A percentile compares a stretch with the other conserved stretches of the same genome.
phyloP scores from a whole-genome alignment of 2,113 vertebrate genomes.

The Lipophrys pholis region DNA sequence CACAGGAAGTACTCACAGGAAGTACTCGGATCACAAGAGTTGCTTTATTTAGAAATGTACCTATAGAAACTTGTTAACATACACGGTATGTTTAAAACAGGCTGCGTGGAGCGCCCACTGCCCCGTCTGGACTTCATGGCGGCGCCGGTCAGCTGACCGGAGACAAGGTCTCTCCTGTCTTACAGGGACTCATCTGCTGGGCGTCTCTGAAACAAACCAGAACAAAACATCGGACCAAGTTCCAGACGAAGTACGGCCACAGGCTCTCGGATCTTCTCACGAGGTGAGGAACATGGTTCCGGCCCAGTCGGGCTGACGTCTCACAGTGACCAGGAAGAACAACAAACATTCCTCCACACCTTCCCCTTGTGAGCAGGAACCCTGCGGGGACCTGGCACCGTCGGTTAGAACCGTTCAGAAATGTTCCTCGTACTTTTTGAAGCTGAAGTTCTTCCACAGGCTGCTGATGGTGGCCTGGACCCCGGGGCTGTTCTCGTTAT shows the following conservation, averaged over 20 bases:
- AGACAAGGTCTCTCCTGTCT: slow-evolving; percentile 85
- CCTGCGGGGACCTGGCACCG: too few species aligned
- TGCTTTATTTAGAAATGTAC: too few species aligned
- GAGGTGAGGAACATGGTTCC: not conserved
- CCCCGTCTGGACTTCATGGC: slow-evolving; percentile 71
- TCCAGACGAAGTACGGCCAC: too few species aligned
- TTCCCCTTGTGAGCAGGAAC: not conserved
- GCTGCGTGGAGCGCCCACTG: slow-evolving; percentile 25
- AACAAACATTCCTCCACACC: not conserved
- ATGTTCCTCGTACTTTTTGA: slow-evolving; percentile 83
- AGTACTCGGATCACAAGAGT: too few species aligned
- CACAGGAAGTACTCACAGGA: too few species aligned
- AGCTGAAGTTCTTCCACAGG: slow-evolving; percentile 93
- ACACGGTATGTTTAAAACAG: slow-evolving; percentile 71
- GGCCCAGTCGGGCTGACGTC: not conserved
- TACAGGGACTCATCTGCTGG: slow-evolving; percentile 80
- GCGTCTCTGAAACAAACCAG: slow-evolving; percentile 81
- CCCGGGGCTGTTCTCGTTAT: slow-evolving; percentile 88
- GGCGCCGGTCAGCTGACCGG: slow-evolving; percentile 80
- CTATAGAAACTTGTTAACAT: slow-evolving; percentile 38
- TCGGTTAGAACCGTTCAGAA: too few species aligned
- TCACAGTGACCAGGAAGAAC: not conserved
- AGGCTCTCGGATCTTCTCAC: not conserved
- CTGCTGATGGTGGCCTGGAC: slow-evolving; percentile 89
- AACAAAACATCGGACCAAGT: too few species aligned